Conservation (phyloP, 1,140 invertebrate genomes). For the Lordiphosa mommai region DNA sequence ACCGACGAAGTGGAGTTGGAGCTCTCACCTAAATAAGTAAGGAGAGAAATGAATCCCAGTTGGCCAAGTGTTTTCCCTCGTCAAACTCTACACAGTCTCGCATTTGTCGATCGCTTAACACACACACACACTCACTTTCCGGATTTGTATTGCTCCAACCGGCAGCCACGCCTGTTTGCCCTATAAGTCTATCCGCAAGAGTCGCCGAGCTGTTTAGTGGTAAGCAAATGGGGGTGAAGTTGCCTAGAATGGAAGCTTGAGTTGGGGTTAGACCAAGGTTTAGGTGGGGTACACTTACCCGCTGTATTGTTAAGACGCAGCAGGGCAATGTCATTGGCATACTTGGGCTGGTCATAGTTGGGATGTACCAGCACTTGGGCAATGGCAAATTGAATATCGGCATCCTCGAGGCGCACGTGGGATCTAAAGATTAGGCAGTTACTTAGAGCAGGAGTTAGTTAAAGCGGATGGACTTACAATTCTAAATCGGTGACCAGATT, state of each 20-base stretch:
- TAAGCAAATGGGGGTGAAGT: conserved; percentile 81
- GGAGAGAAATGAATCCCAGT: background rate
- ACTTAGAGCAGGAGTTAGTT: background rate
- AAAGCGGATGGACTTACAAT: conserved; percentile 78
- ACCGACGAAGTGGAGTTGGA: conserved; percentile 16
- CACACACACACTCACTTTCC: conserved; percentile 37
- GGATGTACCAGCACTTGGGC: conserved; percentile 80
- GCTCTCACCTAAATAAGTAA: conserved; percentile 52
- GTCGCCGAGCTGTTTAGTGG: conserved; percentile 66
- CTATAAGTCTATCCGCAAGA: conserved; percentile 53
- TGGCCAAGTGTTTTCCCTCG: conserved; percentile 3
- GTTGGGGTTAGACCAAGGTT: background rate
- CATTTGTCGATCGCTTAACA: conserved; percentile 1
- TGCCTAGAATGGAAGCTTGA: conserved; percentile 17
- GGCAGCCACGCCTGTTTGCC: conserved; percentile 81
- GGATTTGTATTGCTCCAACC: conserved; percentile 80
- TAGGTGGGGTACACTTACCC: conserved; percentile 2
- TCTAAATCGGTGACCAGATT: conserved; percentile 79
- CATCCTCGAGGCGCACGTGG: conserved; percentile 81
- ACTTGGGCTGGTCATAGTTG: conserved; percentile 82
- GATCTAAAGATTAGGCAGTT: conserved; percentile 69
- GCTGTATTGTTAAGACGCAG: conserved; percentile 79
- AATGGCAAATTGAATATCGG: conserved; percentile 81
- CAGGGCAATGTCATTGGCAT: conserved; percentile 85
- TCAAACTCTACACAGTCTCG: background rate